phyloP scores from a whole-genome alignment of 92 coral and sea anemone genomes.

The Parazoanthus darwini region DNA sequence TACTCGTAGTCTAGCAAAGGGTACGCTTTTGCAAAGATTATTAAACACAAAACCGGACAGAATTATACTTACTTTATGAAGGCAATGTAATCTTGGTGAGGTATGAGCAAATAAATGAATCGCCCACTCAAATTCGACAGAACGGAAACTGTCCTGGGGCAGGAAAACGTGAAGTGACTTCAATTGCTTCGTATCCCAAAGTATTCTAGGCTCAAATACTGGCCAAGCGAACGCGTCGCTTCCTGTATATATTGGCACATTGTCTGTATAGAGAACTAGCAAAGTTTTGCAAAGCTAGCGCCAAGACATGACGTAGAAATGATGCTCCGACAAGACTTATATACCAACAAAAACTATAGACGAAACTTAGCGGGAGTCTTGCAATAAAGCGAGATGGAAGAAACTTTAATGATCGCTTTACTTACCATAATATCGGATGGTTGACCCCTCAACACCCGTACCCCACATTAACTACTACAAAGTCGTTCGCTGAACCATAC shows the following conservation, averaged over 20 bases:
- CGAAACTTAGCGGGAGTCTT: not conserved
- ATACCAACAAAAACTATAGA: not conserved
- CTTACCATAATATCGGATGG: not conserved
- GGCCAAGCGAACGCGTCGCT: not conserved
- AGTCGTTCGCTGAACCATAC: conserved; percentile 1
- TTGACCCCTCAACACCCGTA: too few relatives aligned
- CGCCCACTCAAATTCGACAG: not conserved
- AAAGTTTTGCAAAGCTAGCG: too few relatives aligned
- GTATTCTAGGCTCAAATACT: not conserved
- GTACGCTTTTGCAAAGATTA: not conserved
- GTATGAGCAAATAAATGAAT: not conserved
- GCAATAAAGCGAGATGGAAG: not conserved
- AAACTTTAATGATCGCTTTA: not conserved
- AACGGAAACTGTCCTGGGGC: not conserved
- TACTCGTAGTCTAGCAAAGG: too few relatives aligned
- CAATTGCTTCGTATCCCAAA: not conserved
- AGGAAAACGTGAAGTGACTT: not conserved
- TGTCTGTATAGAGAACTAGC: not conserved
- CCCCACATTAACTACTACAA: not conserved
- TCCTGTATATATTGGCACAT: not conserved
- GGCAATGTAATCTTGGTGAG: not conserved
- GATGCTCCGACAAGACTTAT: too few relatives aligned
- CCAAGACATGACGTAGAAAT: too few relatives aligned
- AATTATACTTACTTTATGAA: not conserved
- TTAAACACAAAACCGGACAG: not conserved